Base-by-base conservation (phyloP, 2,888 invertebrate species). In the Bombylius major region DNA sequence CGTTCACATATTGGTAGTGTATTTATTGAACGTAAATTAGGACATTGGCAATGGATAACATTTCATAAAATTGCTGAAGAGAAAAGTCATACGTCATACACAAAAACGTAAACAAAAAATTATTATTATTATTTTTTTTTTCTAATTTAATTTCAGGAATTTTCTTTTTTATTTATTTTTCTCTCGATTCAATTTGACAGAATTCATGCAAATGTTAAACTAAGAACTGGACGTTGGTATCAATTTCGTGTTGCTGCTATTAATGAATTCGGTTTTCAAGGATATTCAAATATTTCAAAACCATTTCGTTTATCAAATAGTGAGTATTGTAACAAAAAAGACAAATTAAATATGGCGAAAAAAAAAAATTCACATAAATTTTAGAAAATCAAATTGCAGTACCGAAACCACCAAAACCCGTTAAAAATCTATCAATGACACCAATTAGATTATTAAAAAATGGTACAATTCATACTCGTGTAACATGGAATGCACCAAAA, bases 211-310 rank as follows among this genome's bases (percentile, higher is more conserved):
- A 45, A 45, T 45, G 45, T 73, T 46, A 71, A 71, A 53, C 64
- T 73, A 56, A 67, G 69, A 65, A 83, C 85, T 0, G 87, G 87
- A 5, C 80, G 83, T 51, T 87, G 87, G 87, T 88, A 87, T 70
- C 82, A 86, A 62, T 86, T 87, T 66, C 77, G 87, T n/a, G 83
- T 87, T 5, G 86, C 87, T 0, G 83, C 87, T 1, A 80, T 88
- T 5, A 86, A 84, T 66, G 79, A 79, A 2, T 78, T 82, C 53
- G 88, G 88, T 0, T 85, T 86, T 5, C 75, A 81, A 59, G 88
- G 88, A 11, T 88, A 82, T 65, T 87, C 87, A 0, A 72, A 76
- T 31, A 79, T 81, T 50, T 81, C 83, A 75, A 79, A 69, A 78
- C 81, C 68, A 70, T 87, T 64, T 78, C 65, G 68, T 46, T 62